Conservation (phyloP, 2,797 vertebrate genomes). For the Intellagama lesueurii region DNA sequence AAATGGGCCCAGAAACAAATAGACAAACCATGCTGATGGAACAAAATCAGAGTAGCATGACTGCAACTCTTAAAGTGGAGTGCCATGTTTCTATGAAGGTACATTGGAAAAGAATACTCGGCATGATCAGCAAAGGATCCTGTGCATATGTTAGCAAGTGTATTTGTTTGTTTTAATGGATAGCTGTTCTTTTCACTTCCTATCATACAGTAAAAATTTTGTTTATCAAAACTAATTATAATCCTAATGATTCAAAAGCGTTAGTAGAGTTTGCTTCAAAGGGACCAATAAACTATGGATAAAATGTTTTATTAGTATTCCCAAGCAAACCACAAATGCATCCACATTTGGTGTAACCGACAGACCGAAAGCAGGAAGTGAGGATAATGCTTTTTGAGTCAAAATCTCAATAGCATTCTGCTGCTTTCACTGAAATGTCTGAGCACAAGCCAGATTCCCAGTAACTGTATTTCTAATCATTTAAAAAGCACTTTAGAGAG, state of each 20-base stretch:
- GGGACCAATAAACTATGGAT: slow-evolving; percentile 31
- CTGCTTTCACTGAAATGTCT: neutral
- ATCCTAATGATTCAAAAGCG: slow-evolving; percentile 45
- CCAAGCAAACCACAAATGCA: slow-evolving; percentile 12
- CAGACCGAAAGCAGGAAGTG: slow-evolving; percentile 10
- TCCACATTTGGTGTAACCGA: neutral
- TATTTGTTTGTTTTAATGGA: neutral
- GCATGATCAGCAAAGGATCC: neutral
- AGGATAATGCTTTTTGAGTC: neutral
- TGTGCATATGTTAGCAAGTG: neutral
- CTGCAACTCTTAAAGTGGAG: slow-evolving; percentile 40
- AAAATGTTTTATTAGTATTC: slow-evolving; percentile 26
- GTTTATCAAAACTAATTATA: slow-evolving; percentile 62
- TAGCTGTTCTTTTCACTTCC: slow-evolving; percentile 2
- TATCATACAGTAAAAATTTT: neutral
- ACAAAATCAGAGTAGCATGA: neutral
- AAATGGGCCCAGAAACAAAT: neutral
- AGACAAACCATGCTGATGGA: neutral
- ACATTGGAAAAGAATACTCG: slow-evolving; percentile 16
- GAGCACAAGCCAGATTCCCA: neutral
- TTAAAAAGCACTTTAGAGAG: neutral
- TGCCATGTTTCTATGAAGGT: neutral
- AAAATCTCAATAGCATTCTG: slow-evolving; percentile 6
- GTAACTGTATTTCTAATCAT: neutral
- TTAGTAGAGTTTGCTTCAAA: slow-evolving; percentile 44